Percentiles rank a stretch among this genome's conserved stretches.
Conservation (phyloP, 1,140 invertebrate species). For the Sycophila sp. region DNA sequence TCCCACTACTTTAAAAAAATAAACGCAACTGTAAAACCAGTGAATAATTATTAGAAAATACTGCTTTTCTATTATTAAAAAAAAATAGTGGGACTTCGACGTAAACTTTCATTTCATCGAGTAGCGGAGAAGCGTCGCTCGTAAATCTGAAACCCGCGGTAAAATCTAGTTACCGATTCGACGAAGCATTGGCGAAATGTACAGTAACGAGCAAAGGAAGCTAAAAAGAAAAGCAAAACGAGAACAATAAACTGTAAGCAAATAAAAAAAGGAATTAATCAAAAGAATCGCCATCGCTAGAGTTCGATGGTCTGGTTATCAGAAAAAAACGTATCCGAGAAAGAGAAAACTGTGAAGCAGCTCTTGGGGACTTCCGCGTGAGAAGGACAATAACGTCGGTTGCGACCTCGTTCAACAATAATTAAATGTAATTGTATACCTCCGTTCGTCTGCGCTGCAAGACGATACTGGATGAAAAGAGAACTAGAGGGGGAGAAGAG, state of each 20-base stretch:
- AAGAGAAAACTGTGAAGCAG: conserved; percentile 21
- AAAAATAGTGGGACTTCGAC: conserved; percentile 7
- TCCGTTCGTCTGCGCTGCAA: conserved; percentile 23
- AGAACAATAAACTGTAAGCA: too few relatives aligned
- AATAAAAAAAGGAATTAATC: background rate
- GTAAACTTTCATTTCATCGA: background rate
- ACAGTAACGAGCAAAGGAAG: background rate
- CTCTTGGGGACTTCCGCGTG: conserved; percentile 33
- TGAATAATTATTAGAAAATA: too few relatives aligned
- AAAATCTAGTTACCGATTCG: conserved; percentile 4
- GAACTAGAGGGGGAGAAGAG: conserved; percentile 1
- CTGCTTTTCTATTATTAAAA: background rate
- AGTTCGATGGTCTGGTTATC: conserved; percentile 1
- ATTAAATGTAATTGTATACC: conserved; percentile 38
- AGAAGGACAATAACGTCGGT: conserved; percentile 39
- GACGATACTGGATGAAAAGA: conserved; percentile 24
- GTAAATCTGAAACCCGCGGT: background rate
- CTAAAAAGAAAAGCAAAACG: background rate
- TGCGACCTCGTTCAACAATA: conserved; percentile 40
- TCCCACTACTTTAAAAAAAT: too few relatives aligned
- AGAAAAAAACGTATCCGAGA: background rate
- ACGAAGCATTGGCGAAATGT: conserved; percentile 1
- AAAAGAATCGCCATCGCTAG: conserved; percentile 9
- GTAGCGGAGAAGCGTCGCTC: background rate
- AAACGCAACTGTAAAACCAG: too few relatives aligned